A percentile compares a stretch with the other conserved stretches of the same genome.
These are phyloP conservation scores for human (Homo sapiens) DNA, from an alignment of 2,113 vertebrate species.

Conservation along the genomic window DNA sequence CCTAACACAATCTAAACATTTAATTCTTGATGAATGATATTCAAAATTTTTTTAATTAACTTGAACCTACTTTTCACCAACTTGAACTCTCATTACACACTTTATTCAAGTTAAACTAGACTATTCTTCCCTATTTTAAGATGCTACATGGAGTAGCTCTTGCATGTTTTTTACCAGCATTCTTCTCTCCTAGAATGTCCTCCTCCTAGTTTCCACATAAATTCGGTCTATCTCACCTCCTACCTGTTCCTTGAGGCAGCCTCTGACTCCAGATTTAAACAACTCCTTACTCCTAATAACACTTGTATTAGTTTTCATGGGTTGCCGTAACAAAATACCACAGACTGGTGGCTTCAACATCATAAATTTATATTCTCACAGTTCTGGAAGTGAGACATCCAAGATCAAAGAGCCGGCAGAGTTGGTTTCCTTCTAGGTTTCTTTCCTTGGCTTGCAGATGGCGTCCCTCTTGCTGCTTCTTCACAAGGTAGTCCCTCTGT, in stretches of 20 bases:
- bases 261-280: not conserved
- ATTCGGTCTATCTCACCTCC: not conserved
- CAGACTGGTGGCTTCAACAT: not conserved
- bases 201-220: not conserved
- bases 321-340: not conserved
- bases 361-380: not conserved
- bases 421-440: not conserved
- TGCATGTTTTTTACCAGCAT: not conserved
- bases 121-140: not conserved
- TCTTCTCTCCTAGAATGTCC: not conserved
- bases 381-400: not conserved
- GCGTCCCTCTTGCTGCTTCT: not conserved
- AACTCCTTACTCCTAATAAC: not conserved
- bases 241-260: not conserved
- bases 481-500: too few relatives aligned
- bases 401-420: not conserved
- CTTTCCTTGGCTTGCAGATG: not conserved
- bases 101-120: not conserved
- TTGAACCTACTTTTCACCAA: not conserved
- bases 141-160: not conserved
- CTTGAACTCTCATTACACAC: not conserved
- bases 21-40: not conserved
- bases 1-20: not conserved
- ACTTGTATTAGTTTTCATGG: not conserved
- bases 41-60: not conserved